Percentiles rank a stretch among this genome's conserved stretches.
Evolutionary conservation across 2,797 vertebrate genomes (phyloP).

Genomic region (Simalia tracyae): DNA sequence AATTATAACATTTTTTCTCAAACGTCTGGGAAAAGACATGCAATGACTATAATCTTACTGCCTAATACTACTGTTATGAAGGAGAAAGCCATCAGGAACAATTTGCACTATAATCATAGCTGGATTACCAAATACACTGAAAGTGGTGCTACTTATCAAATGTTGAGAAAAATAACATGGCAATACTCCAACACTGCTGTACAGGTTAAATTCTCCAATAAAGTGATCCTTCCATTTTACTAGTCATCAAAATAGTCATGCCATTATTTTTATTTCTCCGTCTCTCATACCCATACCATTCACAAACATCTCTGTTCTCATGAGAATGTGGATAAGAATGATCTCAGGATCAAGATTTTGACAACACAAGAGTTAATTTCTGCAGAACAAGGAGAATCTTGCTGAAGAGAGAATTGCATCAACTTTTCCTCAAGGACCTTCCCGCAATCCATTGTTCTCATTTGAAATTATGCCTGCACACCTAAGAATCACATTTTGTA

Average conservation of each 20-base stretch:
- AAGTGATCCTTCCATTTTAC: neutral
- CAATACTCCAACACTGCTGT: neutral
- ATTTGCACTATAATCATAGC: neutral
- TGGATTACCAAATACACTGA: neutral
- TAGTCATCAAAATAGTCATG: neutral
- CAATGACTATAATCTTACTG: neutral
- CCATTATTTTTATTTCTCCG: neutral
- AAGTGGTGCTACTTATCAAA: neutral
- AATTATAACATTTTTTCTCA: conserved; percentile 4
- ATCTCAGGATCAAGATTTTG: neutral
- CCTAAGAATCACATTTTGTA: neutral
- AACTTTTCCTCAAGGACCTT: neutral
- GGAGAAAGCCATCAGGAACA: neutral
- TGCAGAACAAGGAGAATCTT: neutral
- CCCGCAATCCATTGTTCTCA: no score
- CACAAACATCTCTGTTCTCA: neutral
- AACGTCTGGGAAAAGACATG: neutral
- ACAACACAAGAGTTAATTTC: neutral
- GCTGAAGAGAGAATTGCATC: neutral
- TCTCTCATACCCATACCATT: neutral
- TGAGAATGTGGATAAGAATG: neutral
- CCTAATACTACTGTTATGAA: neutral
- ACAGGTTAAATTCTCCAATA: neutral
- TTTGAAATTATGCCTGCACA: neutral
- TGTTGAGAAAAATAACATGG: neutral